phyloP scores from a whole-genome alignment of 1,140 invertebrate species.

The Samia ricini region DNA sequence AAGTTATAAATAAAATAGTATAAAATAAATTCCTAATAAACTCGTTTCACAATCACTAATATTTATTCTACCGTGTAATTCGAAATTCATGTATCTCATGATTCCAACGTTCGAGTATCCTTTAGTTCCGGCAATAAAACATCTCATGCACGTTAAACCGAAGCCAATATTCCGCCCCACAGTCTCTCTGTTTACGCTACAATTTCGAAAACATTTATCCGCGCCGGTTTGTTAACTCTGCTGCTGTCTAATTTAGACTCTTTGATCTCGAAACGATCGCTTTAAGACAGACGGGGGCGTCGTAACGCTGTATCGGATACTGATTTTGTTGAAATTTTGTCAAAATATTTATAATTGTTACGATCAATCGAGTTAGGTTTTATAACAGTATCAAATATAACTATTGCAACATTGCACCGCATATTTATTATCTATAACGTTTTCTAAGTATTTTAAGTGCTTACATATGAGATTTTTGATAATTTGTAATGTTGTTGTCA shows the following conservation, averaged over 20 bases:
- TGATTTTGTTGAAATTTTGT: neutral
- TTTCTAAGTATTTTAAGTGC: too few species aligned
- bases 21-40: too few species aligned
- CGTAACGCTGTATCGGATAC: neutral
- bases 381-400: neutral
- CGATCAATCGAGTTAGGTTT: neutral
- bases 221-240: neutral
- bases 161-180: neutral
- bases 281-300: neutral
- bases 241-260: slow-evolving; percentile 6
- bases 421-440: too few species aligned
- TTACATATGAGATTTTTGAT: too few species aligned
- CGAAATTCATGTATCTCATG: neutral
- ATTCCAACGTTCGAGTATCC: neutral
- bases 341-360: neutral
- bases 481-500: too few species aligned
- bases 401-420: too few species aligned
- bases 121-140: slow-evolving; percentile 1
- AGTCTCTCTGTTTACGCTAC: slow-evolving; percentile 8
- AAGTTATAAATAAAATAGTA: too few species aligned
- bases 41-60: neutral
- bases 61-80: neutral
- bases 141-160: neutral
- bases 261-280: slow-evolving; percentile 3
- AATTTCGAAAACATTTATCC: slow-evolving; percentile 8